Base-by-base conservation (phyloP, 2,888 invertebrate genomes). In the Zaprionus obscuricornis region DNA sequence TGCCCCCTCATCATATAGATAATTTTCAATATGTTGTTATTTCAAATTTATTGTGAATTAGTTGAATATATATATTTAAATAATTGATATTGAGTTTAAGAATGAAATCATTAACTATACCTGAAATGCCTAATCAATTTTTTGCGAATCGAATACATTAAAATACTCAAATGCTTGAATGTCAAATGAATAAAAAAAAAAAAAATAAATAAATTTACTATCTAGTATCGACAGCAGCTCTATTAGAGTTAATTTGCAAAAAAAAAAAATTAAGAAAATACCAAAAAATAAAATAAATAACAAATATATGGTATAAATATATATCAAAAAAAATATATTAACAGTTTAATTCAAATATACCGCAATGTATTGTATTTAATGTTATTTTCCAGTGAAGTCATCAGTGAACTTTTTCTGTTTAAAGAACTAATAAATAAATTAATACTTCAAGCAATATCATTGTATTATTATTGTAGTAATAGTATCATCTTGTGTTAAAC, bases 361-460 rank as follows among this genome's bases (percentile, higher is more conserved):
- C 66, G 42, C 67, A 77, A 81, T 68, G 69, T 73, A 77, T 74
- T 77, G 74, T 63, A 76, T 65, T 70, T n/a, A n/a, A 72, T 71
- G 76, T 83, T 66, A 62, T 52, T 60, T 65, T 42, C 45, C 66
- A 49, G 51, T 46, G 70, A 69, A 50, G 57, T 62, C 57, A 72
- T 68, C 60, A 47, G n/a, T n/a, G n/a, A 64, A 52, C 56, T 66
- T 72, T 43, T 76, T 76, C 59, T 72, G 77, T 77, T 81, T 56
- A 60, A 71, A 55, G 43, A 66, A 74, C 45, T 60, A 63, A 67
- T 63, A 66, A 85, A 83, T 67, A 72, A 85, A 83, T 62, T 49
- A 66, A 60, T 50, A 64, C 50, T 60, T 79, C 29, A 56, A 65
- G 47, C 39, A 65, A 11, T 31, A 40, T n/a, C n/a, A n/a, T n/a